A percentile compares a stretch with the other conserved stretches of the same genome.
These are phyloP conservation scores for Sinohyriopsis cumingii DNA, from an alignment of 2,888 invertebrate species.

Conservation along the genomic window DNA sequence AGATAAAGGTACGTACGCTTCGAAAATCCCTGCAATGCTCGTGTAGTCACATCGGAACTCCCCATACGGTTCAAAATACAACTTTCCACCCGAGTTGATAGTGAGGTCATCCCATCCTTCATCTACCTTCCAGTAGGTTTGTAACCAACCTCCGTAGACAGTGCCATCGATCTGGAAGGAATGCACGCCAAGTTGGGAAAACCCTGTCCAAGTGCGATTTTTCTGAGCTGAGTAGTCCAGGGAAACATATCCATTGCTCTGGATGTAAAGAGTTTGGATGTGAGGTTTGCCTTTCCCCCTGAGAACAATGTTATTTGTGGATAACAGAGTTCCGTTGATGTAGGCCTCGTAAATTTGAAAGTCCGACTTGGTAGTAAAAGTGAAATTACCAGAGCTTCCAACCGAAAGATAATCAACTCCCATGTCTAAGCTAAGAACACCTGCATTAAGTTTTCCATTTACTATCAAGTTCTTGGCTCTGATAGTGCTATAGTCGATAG, in stretches of 20 bases:
- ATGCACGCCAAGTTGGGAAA: slow-evolving; percentile 35
- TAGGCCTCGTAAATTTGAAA: slow-evolving; percentile 31
- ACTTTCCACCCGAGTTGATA: slow-evolving; percentile 25
- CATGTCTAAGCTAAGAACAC: slow-evolving; percentile 21
- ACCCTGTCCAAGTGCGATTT: slow-evolving; percentile 29
- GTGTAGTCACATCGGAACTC: slow-evolving; percentile 33
- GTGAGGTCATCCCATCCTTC: slow-evolving; percentile 44
- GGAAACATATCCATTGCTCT: slow-evolving; percentile 32
- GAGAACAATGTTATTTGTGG: slow-evolving; percentile 31
- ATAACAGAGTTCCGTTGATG: slow-evolving; percentile 38
- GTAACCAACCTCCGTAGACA: slow-evolving; percentile 31
- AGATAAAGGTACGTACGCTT: slow-evolving; percentile 15
- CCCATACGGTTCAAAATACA: slow-evolving; percentile 39
- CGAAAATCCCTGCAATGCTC: slow-evolving; percentile 31
- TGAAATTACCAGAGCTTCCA: slow-evolving; percentile 33
- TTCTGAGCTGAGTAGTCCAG: slow-evolving; percentile 37
- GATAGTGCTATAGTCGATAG: slow-evolving; percentile 28
- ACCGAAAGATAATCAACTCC: slow-evolving; percentile 34
- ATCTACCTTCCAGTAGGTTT: slow-evolving; percentile 19
- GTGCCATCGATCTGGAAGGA: slow-evolving; percentile 35
- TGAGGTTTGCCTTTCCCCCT: slow-evolving; percentile 26
- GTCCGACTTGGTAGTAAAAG: slow-evolving; percentile 31
- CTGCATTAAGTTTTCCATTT: slow-evolving; percentile 32
- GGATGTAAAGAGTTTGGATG: slow-evolving; percentile 29
- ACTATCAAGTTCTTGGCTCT: slow-evolving; percentile 32